These are phyloP conservation scores for Euzophera pinguis DNA, from an alignment of 2,888 invertebrate genomes.

Conservation along the genomic window DNA sequence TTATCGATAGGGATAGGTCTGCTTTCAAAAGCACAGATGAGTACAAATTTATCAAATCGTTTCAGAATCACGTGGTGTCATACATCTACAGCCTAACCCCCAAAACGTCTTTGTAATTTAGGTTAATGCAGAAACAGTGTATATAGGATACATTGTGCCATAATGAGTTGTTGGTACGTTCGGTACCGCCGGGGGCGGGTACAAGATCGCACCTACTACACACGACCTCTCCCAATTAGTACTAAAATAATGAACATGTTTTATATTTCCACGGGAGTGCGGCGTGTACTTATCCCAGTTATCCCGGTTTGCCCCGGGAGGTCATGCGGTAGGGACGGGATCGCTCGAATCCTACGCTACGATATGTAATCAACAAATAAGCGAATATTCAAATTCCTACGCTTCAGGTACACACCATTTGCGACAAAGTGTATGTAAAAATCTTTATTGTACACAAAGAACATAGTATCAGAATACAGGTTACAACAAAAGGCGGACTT, in stretches of 20 bases:
- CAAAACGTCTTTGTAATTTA: constrained; percentile 39
- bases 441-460: too few species aligned
- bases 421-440: too few species aligned
- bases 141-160: constrained; percentile 57
- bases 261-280: constrained; percentile 76
- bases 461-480: too few species aligned
- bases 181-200: constrained; percentile 66
- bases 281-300: constrained; percentile 72
- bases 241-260: constrained; percentile 80
- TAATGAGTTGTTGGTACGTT: constrained; percentile 67
- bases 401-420: too few species aligned
- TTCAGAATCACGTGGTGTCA: neutral
- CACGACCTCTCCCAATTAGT: constrained; percentile 78
- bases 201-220: constrained; percentile 56
- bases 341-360: too few species aligned
- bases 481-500: too few species aligned
- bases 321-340: constrained; percentile 50
- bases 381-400: too few species aligned
- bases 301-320: constrained; percentile 74
- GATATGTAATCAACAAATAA: too few species aligned
- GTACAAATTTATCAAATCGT: neutral
- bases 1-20: too few species aligned
- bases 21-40: neutral
- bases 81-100: constrained; percentile 11
- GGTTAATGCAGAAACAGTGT: constrained; percentile 74